Conservation (phyloP, 2,113 vertebrate genomes). For the Takifugu bimaculatus region DNA sequence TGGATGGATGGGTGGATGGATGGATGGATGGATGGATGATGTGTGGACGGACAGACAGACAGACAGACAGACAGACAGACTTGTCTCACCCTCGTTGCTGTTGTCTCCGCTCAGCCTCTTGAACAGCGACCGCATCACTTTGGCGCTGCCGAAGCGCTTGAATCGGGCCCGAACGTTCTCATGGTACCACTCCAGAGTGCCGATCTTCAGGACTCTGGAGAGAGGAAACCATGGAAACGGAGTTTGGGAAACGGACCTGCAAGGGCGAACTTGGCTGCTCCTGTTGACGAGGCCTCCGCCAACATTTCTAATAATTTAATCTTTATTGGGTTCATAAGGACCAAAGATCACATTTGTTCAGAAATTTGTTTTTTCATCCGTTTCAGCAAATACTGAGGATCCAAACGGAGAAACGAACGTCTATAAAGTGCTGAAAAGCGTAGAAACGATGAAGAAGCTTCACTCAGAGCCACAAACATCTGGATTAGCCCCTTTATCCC, state of each 20-base stretch:
- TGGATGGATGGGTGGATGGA: too few species aligned
- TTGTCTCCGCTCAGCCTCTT: conserved; percentile 71
- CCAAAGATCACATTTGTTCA: too few species aligned
- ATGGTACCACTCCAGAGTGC: conserved; percentile 90
- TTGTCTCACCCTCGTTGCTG: conserved; percentile 51
- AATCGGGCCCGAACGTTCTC: conserved; percentile 83
- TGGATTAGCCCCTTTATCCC: too few species aligned
- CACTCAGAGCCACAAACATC: background rate
- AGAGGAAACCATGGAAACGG: background rate
- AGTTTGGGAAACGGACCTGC: conserved; percentile 15
- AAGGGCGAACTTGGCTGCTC: background rate
- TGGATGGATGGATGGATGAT: too few species aligned
- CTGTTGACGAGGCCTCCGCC: background rate
- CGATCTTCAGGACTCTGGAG: conserved; percentile 82
- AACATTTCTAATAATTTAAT: too few species aligned
- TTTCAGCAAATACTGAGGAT: too few species aligned
- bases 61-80: too few species aligned
- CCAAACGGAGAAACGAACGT: background rate
- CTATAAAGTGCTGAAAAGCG: background rate
- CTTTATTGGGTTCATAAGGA: too few species aligned
- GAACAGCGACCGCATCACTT: conserved; percentile 85
- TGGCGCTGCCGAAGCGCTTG: conserved; percentile 88
- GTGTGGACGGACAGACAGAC: too few species aligned
- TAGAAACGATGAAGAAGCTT: background rate
- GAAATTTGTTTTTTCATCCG: too few species aligned